Evolutionary conservation across 2,797 vertebrate genomes (phyloP).

Genomic region (Eulemur mongoz): DNA sequence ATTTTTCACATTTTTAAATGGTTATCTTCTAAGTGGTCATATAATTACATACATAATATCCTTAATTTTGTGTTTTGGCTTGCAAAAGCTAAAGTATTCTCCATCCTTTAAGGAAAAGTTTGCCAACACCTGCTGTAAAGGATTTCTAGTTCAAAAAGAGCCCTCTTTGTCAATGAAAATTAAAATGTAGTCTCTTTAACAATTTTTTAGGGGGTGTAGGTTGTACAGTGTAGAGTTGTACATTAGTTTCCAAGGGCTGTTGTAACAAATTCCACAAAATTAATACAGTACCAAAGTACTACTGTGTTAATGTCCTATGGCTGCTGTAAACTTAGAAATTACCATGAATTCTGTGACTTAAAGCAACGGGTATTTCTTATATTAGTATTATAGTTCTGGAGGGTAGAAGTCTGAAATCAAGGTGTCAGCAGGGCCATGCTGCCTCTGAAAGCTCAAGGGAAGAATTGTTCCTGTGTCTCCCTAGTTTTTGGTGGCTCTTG

Average conservation of each 20-base stretch:
- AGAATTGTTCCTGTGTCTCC: neutral
- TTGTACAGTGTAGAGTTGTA: accelerated
- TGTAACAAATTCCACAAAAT: neutral
- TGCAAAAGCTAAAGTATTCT: neutral
- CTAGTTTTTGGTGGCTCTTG: neutral
- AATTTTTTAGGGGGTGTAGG: neutral
- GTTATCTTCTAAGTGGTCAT: neutral
- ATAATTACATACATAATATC: neutral
- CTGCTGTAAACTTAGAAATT: neutral
- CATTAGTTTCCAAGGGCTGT: neutral
- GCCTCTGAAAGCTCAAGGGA: neutral
- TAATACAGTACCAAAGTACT: neutral
- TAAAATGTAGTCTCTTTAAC: neutral
- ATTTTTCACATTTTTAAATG: neutral
- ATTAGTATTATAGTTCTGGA: neutral
- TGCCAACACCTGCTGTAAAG: neutral
- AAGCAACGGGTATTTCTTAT: neutral
- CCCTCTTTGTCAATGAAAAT: neutral
- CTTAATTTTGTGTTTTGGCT: neutral
- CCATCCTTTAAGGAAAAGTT: neutral
- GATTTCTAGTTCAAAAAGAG: neutral
- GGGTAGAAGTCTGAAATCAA: neutral
- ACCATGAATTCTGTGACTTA: neutral
- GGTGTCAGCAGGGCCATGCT: neutral
- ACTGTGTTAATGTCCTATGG: neutral